Evolutionary conservation across 1,140 invertebrate genomes (phyloP), one percentile per base, ranked within the genome.

Genomic region (Ceratina calcarata): DNA sequence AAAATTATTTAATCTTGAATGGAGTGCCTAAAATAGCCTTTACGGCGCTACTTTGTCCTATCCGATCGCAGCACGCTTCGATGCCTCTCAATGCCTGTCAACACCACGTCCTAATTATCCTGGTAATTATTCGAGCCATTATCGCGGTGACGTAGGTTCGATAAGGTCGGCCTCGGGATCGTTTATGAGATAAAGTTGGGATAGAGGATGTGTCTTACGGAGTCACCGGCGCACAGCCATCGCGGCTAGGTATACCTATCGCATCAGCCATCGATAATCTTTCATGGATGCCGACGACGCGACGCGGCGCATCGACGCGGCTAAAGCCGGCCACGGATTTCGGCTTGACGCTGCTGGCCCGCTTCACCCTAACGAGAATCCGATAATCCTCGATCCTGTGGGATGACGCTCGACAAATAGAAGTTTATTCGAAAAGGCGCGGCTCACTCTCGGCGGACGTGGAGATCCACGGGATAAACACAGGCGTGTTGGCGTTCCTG

Each of bases 341-440:
- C 65, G 75, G 60, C 76, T 68, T 79, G 83, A 80, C 76, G 74
- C 77, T 73, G 74, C 74, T 67, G 67, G 80, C 81, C 72, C 70
- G 61, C 66, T 45, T 45, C 85, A 79, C 75, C 83, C 89, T 90
- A 90, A 90, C 87, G 88, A 90, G 88, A 90, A 90, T 90, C 89
- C 89, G 90, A 90, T 90, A 90, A 90, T 90, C 88, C 86, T 80
- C 89, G 89, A 90, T 90, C 89, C 85, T 86, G 58, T 80, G 83
- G 84, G 81, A 85, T 86, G 85, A 83, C 89, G 88, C 86, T 76
- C 87, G 58, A 67, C 87, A 89, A 89, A 90, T 90, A 89, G 85
- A 87, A 90, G 88, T 90, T 90, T 90, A 88, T 90, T 86, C 85
- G 89, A 89, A 84, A 45, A 88, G 85, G 78, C 66, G 76, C 74